phyloP scores from a whole-genome alignment of 2,888 invertebrate species.

The Petrolisthes cinctipes region DNA sequence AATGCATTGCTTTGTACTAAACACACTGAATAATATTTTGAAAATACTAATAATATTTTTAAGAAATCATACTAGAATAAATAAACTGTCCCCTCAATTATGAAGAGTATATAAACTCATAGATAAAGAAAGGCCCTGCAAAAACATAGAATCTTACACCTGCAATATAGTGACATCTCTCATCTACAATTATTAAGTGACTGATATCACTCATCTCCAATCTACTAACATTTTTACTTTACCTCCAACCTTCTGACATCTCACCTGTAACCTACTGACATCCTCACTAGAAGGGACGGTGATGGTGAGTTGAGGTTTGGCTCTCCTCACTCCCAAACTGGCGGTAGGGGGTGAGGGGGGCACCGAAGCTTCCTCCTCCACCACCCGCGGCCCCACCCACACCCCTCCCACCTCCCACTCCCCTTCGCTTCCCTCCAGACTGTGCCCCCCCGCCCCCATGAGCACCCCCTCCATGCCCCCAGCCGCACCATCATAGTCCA shows the following conservation, averaged over 20 bases:
- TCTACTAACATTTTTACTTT: too few relatives aligned
- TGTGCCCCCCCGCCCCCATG: background rate
- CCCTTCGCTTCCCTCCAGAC: slow-evolving; percentile 33
- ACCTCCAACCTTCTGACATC: background rate
- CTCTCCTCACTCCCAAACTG: slow-evolving; percentile 27
- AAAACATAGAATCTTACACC: too few relatives aligned
- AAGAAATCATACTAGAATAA: too few relatives aligned
- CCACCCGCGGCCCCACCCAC: slow-evolving; percentile 43
- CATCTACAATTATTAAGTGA: too few relatives aligned
- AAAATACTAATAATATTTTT: too few relatives aligned
- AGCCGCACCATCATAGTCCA: slow-evolving; percentile 39
- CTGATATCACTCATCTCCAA: too few relatives aligned
- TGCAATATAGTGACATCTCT: too few relatives aligned
- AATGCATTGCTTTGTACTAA: too few relatives aligned
- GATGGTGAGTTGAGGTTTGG: slow-evolving; percentile 64
- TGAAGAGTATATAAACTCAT: too few relatives aligned
- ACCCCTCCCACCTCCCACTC: slow-evolving; percentile 45
- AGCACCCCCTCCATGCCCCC: slow-evolving; percentile 20
- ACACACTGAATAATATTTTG: too few relatives aligned
- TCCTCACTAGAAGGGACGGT: slow-evolving; percentile 63
- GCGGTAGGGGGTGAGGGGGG: background rate
- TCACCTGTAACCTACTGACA: slow-evolving; percentile 48
- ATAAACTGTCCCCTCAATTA: too few relatives aligned
- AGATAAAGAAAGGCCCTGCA: too few relatives aligned
- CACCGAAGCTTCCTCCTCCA: slow-evolving; percentile 3